A percentile compares a stretch with the other conserved stretches of the same genome.
These are phyloP conservation scores for Chlorospingus flavigularis DNA, from an alignment of 2,797 vertebrate genomes.

Conservation along the genomic window DNA sequence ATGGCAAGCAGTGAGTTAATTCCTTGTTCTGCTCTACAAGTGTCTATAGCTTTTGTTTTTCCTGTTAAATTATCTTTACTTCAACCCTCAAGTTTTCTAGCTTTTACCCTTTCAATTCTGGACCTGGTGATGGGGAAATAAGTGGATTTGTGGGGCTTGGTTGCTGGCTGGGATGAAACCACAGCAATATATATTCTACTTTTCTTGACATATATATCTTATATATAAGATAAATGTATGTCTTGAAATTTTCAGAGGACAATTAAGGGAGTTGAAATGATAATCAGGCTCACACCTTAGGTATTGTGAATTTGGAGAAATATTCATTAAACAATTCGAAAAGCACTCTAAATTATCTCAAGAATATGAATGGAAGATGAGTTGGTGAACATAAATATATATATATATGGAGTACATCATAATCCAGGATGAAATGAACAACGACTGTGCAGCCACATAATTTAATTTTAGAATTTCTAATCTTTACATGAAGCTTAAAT, in stretches of 20 bases:
- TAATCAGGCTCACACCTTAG: not conserved
- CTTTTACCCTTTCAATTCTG: not conserved
- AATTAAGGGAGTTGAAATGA: not conserved
- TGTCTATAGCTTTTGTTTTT: not conserved
- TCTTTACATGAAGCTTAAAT: not conserved
- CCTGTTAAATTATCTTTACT: not conserved
- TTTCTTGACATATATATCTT: not conserved
- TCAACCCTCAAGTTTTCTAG: not conserved
- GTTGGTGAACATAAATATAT: not conserved
- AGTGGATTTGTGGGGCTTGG: not conserved
- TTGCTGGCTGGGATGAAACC: not conserved
- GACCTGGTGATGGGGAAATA: too few relatives aligned
- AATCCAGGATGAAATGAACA: not conserved
- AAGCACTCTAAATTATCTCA: not conserved
- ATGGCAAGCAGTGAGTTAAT: not conserved
- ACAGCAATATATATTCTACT: not conserved
- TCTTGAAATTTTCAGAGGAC: not conserved
- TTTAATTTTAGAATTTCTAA: not conserved
- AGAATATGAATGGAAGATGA: not conserved
- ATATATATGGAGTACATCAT: not conserved
- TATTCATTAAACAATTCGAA: not conserved
- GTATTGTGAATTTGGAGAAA: not conserved
- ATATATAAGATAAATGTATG: not conserved
- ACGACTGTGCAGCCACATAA: accelerated
- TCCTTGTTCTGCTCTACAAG: not conserved